Evolutionary conservation across 2,113 vertebrate species (phyloP), one percentile per base, ranked within the genome.

Genomic region (Ameiurus melas): DNA sequence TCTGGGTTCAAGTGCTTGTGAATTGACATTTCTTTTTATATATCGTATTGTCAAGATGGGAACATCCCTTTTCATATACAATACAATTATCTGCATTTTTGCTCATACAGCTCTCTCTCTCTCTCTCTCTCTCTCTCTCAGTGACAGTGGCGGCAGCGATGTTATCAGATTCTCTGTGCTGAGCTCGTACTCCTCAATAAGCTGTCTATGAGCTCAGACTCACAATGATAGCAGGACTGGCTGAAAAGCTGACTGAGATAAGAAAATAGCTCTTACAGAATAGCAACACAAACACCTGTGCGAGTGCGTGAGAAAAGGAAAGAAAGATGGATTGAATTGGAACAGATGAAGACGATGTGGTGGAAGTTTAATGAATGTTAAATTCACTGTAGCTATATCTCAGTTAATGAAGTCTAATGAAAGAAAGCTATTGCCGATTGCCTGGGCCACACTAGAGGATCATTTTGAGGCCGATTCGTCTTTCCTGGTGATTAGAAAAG

Each of bases 171-270:
- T 80, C 78, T 62, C 71, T n/a, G 70, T 70, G 81, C 86, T 78
- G 77, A 90, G 93, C 93, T 95, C 92, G 93, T 94, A 93, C 91
- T 93, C 70, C 87, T 94, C 94, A 94, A 94, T 94, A 95, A 93
- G 91, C 89, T 90, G 90, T 92, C 94, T 95, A 95, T 94, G 86
- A 94, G 89, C 88, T 92, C 86, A 8, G 80, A 90, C 90, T 90
- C 91, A 84, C 87, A 93, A 93, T 92, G 92, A 93, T 87, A 79
- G 91, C 58, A 75, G 66, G 78, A 90, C 86, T 84, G 90, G 90
- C 90, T 87, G 91, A 92, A 91, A 91, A 90, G 90, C 83, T 89
- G 92, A 83, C 90, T 66, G 84, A 94, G 92, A 94, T 93, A 94
- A 93, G 93, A 91, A 84, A 84, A 83, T 89, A 36, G 88, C 85